Conservation (phyloP, 2,113 vertebrate genomes). For the Talpa occidentalis region DNA sequence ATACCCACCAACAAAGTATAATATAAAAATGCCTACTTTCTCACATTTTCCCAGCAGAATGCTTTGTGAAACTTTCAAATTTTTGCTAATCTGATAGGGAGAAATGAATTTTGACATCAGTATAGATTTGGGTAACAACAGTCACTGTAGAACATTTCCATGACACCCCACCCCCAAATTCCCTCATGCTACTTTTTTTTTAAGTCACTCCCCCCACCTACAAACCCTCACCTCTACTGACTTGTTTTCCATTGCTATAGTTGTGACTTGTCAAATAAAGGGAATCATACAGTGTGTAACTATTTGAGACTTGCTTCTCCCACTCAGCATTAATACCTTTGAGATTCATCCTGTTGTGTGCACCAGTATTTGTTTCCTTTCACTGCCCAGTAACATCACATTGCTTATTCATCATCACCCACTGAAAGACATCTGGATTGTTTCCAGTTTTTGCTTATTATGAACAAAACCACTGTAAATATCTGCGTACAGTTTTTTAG, state of each 20-base stretch:
- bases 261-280: neutral
- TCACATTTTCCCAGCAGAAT: neutral
- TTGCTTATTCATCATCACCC: neutral
- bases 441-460: neutral
- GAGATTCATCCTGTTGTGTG: neutral
- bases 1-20: neutral
- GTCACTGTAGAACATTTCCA: neutral
- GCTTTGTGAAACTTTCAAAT: neutral
- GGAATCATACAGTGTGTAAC: neutral
- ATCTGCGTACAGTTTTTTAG: neutral
- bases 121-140: neutral
- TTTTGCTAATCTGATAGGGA: slow-evolving; percentile 20
- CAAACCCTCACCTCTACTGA: neutral
- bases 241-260: neutral
- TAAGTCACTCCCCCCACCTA: neutral
- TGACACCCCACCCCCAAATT: neutral
- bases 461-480: slow-evolving; percentile 25
- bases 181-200: neutral
- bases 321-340: neutral
- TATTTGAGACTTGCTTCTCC: neutral
- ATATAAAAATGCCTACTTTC: neutral
- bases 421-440: neutral
- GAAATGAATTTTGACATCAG: neutral
- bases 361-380: neutral
- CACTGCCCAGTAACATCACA: neutral